A percentile compares a stretch with the other conserved stretches of the same genome.
phyloP scores from a whole-genome alignment of 1,140 invertebrate genomes.

The Drosophila nigromelanica region DNA sequence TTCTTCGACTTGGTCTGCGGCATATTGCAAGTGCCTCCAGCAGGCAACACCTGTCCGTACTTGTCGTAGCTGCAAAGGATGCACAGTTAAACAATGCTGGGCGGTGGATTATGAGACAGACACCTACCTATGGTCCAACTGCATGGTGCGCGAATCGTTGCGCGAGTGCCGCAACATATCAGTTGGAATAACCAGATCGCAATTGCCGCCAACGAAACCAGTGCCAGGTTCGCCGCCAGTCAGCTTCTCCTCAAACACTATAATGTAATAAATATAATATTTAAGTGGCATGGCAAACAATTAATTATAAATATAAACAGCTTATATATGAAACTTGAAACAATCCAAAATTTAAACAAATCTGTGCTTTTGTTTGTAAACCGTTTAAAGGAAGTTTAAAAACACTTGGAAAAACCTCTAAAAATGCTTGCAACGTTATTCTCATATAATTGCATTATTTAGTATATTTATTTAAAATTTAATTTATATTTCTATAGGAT shows the following conservation, averaged over 20 bases:
- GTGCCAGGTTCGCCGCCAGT: conserved; percentile 50
- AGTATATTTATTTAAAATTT: too few relatives aligned
- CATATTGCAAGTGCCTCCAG: conserved; percentile 42
- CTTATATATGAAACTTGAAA: too few relatives aligned
- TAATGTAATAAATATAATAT: neutral
- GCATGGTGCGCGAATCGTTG: conserved; percentile 86
- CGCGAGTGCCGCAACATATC: conserved; percentile 84
- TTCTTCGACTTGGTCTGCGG: conserved; percentile 82
- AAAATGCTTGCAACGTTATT: too few relatives aligned
- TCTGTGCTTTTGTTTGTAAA: too few relatives aligned
- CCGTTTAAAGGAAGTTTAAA: too few relatives aligned
- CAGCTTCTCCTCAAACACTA: conserved; percentile 82
- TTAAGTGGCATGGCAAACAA: too few relatives aligned
- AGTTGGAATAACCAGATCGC: conserved; percentile 83
- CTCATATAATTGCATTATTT: too few relatives aligned
- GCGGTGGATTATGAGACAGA: neutral
- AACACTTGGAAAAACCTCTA: too few relatives aligned
- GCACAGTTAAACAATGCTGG: neutral
- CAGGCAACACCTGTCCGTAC: conserved; percentile 65
- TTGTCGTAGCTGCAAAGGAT: conserved; percentile 71
- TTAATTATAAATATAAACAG: neutral
- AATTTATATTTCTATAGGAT: too few relatives aligned
- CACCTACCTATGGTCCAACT: conserved; percentile 85
- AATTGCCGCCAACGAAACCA: conserved; percentile 58
- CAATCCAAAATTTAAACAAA: too few relatives aligned